Evolutionary conservation across 2,888 invertebrate species (phyloP).

Genomic region (Erebia palarica): DNA sequence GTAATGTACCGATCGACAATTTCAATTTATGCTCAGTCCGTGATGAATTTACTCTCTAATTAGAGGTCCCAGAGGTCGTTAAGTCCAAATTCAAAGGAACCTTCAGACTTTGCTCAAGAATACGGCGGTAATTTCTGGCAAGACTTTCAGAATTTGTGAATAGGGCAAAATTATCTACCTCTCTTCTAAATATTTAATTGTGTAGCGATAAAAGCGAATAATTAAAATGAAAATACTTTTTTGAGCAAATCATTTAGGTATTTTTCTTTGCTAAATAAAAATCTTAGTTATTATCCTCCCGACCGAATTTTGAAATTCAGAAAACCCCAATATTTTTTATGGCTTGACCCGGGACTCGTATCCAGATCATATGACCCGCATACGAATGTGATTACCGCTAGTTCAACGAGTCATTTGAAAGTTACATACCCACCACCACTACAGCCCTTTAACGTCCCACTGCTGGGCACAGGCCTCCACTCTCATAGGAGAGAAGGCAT

Average conservation of each 20-base stretch:
- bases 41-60: slow-evolving; percentile 20
- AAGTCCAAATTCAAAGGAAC: slow-evolving; percentile 23
- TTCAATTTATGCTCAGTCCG: slow-evolving; percentile 12
- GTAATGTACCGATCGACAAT: slow-evolving; percentile 9
- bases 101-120: slow-evolving; percentile 18
- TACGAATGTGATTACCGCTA: no score
- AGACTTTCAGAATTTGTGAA: slow-evolving; percentile 18
- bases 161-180: slow-evolving; percentile 17
- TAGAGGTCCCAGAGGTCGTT: slow-evolving; percentile 20
- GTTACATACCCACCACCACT: no score
- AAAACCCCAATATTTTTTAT: no score
- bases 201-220: slow-evolving; percentile 3
- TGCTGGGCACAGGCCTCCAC: no score
- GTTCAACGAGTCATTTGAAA: no score
- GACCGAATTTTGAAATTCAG: background rate
- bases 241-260: background rate
- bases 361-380: no score
- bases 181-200: slow-evolving; percentile 14
- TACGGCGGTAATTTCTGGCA: slow-evolving; percentile 11
- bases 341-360: no score
- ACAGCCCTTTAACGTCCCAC: no score
- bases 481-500: no score
- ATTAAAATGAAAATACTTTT: background rate
- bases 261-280: background rate
- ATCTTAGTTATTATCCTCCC: background rate